These are phyloP conservation scores for Microchirus variegatus DNA, from an alignment of 2,797 vertebrate species.

Conservation along the genomic window DNA sequence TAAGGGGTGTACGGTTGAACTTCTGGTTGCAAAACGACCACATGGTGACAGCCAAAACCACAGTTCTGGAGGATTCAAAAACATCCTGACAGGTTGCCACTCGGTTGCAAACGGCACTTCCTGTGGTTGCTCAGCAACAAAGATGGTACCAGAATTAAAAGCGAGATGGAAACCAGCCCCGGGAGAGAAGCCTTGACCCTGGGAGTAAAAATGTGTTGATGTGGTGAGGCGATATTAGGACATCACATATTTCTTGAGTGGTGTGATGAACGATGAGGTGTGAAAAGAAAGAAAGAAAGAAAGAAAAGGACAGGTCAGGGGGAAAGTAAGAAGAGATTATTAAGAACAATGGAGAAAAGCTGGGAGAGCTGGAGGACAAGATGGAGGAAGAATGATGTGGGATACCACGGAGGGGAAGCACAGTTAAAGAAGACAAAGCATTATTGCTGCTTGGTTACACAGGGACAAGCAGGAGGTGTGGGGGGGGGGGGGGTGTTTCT, in stretches of 20 bases:
- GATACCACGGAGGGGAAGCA: constrained; percentile 69
- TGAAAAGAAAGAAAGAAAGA: neutral
- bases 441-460: constrained; percentile 69
- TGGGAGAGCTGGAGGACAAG: constrained; percentile 25
- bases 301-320: constrained; percentile 16
- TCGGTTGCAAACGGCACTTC: constrained; percentile 17
- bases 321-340: constrained; percentile 30
- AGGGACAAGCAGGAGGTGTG: constrained; percentile 27
- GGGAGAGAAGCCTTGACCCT: no score
- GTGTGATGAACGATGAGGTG: constrained; percentile 1
- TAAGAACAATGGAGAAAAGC: constrained; percentile 20
- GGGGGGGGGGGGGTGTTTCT: constrained; percentile 26
- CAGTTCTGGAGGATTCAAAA: no score
- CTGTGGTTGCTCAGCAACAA: constrained; percentile 46
- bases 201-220: no score
- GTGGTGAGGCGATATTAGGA: neutral
- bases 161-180: constrained; percentile 4
- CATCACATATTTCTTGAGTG: constrained; percentile 4
- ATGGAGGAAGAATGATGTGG: constrained; percentile 45
- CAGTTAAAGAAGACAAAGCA: constrained; percentile 81
- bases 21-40: no score
- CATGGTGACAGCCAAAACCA: no score
- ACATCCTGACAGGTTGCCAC: no score
- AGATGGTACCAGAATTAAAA: constrained; percentile 29
- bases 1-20: no score